Base-by-base conservation (phyloP, 2,888 invertebrate species). In the Sinodicranocentrus sp. region DNA sequence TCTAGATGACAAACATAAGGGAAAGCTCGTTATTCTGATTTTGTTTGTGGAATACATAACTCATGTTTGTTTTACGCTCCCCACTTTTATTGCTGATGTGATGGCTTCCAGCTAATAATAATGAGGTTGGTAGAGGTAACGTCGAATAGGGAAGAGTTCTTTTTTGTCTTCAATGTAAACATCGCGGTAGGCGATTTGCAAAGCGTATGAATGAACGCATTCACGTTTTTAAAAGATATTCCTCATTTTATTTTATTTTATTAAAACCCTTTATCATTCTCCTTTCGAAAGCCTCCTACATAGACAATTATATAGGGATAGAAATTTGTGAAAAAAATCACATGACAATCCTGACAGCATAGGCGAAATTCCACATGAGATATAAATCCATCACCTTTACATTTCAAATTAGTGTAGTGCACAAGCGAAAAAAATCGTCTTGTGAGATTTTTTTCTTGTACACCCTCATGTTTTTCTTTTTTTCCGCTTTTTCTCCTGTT, bases 301-400 rank as follows among this genome's bases (percentile, higher is more conserved):
- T n/a, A n/a, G n/a, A n/a, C n/a, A n/a, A n/a, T n/a, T n/a, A n/a
- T n/a, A n/a, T 33, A 33, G 33, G 33, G 33, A 33, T 33, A 33
- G 33, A 48, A 48, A 48, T 17, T 15, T 17, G 15, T 48, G 48
- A 48, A 68, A 44, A 33, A 54, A n/a, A 26, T 48, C 70, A 54
- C 57, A 72, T 23, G 25, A 61, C 73, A 33, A 67, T n/a, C 23
- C 5, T 26, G 70, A 70, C 70, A 70, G 59, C 57, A 33, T 33
- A 59, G 52, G 54, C 57, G 44, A 44, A 70, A 79, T 79, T 71
- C 65, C 52, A 72, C 39, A 71, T 78, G 57, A 72, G 65, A 57
- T 72, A 80, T 80, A 72, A 80, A 80, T 80, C 80, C 67, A 80
- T 80, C 80, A 80, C 80, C 80, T 80, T 73, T 67, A 67, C 73